Evolutionary conservation across 2,797 vertebrate genomes (phyloP), one percentile per base, ranked within the genome.

Genomic region (Myripristis jacobus): DNA sequence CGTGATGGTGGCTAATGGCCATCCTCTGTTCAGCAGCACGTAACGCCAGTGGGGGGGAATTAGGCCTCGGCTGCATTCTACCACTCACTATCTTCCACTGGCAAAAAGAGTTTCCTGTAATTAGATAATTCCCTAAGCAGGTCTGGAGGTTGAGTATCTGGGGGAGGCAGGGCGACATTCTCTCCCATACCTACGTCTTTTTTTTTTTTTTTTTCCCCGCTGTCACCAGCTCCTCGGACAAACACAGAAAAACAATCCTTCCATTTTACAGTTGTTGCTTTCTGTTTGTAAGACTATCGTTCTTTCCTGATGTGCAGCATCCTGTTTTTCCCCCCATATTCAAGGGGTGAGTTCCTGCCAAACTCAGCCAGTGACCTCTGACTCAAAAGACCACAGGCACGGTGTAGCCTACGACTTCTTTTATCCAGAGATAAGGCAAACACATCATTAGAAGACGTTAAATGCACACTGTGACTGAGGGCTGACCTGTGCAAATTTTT

Each of bases 31-130:
- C 8, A 43, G 41, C 12, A 5, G 38, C 56, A 16, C 34, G 1
- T 16, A 43, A 41, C 13, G 13, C 12, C 29, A 24, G 19, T 1
- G 15, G 15, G 16, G 16, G 15, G 16, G 15, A 43, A 41, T 18
- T 51, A 19, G 21, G 48, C 48, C 48, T 25, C 41, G 60, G 16
- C 56, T 46, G 6, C 19, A 24, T 53, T 57, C 43, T 56, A 47
- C 38, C 11, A 38, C 63, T 38, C 57, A 46, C 19, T 8, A 59
- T 44, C 34, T 36, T 50, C 27, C 16, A 60, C 55, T 54, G 19
- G 16, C 63, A 72, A 60, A 67, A 52, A 64, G n/a, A 41, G 70
- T 72, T 88, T 81, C 56, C 74, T 75, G 77, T 72, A 79, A 84
- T 82, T 71, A 76, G 13, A 22, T 80, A 3, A 85, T 77, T 71